Evolutionary conservation across 2,888 invertebrate genomes (phyloP).

Genomic region (Lasioglossum oenotherae): DNA sequence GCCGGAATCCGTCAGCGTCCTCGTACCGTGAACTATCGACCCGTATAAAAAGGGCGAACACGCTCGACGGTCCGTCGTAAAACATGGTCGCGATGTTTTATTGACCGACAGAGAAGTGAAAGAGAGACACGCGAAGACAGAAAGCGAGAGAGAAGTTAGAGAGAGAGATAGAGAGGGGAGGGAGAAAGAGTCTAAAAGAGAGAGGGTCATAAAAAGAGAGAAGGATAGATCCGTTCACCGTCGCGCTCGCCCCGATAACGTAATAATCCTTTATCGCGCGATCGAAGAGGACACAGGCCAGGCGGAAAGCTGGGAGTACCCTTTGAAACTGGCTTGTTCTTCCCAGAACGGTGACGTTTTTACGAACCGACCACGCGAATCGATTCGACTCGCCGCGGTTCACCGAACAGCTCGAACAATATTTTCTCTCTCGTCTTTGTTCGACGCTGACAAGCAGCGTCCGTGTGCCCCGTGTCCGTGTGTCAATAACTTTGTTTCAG

Average conservation of each 20-base stretch:
- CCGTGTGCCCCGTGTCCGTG: neutral
- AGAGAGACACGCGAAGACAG: constrained; percentile 12
- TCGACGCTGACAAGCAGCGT: neutral
- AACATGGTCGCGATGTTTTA: constrained; percentile 60
- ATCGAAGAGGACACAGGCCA: constrained; percentile 54
- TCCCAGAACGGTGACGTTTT: constrained; percentile 40
- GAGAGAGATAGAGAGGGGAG: neutral
- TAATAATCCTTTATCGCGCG: constrained; percentile 66
- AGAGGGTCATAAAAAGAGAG: neutral
- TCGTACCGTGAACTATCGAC: constrained; percentile 50
- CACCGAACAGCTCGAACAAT: constrained; percentile 32
- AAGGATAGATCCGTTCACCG: constrained; percentile 22
- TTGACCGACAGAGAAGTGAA: constrained; percentile 43
- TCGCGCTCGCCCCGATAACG: constrained; percentile 52
- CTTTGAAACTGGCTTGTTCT: constrained; percentile 28
- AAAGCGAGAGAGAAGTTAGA: neutral
- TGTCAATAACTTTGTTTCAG: constrained; percentile 2
- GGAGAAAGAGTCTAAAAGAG: neutral
- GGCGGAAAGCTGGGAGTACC: constrained; percentile 31
- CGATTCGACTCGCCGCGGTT: constrained; percentile 37
- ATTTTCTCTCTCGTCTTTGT: constrained; percentile 22
- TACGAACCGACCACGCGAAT: constrained; percentile 55
- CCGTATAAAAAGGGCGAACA: constrained; percentile 52
- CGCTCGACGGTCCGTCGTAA: constrained; percentile 56
- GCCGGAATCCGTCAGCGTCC: constrained; percentile 21